A percentile compares a stretch with the other conserved stretches of the same genome.
phyloP scores from a whole-genome alignment of 2,113 vertebrate genomes.

The Typhlomys cinereus region DNA sequence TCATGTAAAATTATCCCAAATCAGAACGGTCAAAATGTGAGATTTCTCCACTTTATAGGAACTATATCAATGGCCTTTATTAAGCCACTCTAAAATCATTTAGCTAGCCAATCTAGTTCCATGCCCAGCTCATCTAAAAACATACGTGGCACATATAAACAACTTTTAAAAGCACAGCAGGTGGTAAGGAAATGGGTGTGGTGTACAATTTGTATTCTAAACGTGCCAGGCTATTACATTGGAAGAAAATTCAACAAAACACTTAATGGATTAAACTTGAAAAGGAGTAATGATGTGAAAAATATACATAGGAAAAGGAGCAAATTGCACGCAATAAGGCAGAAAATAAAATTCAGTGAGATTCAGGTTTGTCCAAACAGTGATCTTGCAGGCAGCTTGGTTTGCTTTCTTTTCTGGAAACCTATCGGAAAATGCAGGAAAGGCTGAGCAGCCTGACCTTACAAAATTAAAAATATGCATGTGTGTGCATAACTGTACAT shows the following conservation, averaged over 20 bases:
- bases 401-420: neutral
- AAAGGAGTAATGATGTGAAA: constrained; percentile 82
- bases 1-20: neutral
- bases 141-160: neutral
- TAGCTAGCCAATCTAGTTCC: neutral
- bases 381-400: neutral
- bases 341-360: constrained; percentile 80
- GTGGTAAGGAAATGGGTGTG: constrained; percentile 59
- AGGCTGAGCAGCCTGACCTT: neutral
- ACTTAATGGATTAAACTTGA: constrained; percentile 78
- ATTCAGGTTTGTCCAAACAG: constrained; percentile 64
- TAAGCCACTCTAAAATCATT: neutral
- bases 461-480: constrained; percentile 37
- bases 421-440: neutral
- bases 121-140: constrained; percentile 23
- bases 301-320: constrained; percentile 69
- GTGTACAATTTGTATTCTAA: constrained; percentile 74
- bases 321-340: constrained; percentile 79
- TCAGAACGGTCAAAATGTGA: neutral
- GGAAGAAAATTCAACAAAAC: constrained; percentile 66
- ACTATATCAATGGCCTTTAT: neutral
- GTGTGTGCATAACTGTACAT: neutral
- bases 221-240: constrained; percentile 59
- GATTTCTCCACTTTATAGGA: neutral
- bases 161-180: constrained; percentile 52